These are phyloP conservation scores for Syrphus vitripennis DNA, from an alignment of 2,888 invertebrate species.

Conservation along the genomic window DNA sequence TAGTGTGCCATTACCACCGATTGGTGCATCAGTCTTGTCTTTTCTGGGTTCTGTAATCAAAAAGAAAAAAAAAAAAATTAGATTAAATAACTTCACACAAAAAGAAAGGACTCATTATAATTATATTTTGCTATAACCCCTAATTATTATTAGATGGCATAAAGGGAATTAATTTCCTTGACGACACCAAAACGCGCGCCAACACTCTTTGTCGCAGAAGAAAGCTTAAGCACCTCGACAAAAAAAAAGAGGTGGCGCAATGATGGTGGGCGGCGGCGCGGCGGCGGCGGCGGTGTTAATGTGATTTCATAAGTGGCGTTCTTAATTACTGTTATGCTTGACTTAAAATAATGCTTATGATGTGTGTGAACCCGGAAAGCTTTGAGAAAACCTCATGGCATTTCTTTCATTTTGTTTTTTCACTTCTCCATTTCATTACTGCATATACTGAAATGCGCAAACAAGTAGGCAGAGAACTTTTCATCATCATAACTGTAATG, in stretches of 20 bases:
- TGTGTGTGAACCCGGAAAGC: conserved; percentile 7
- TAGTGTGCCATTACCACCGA: conserved; percentile 84
- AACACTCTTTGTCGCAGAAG: background rate
- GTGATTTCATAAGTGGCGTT: conserved; percentile 21
- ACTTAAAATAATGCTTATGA: conserved; percentile 33
- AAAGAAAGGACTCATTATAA: background rate
- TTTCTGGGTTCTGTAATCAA: conserved; percentile 92
- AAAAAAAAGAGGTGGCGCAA: no score
- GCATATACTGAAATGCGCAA: background rate
- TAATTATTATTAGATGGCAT: conserved; percentile 6
- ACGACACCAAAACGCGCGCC: background rate
- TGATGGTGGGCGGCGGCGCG: background rate
- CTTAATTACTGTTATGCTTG: conserved; percentile 35
- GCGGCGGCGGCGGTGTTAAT: background rate
- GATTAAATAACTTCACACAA: background rate
- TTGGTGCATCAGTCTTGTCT: conserved; percentile 91
- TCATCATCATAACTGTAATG: background rate
- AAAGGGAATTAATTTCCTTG: conserved; percentile 16
- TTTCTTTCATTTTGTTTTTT: background rate
- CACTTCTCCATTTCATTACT: background rate
- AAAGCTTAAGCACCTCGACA: background rate
- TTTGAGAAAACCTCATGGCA: background rate
- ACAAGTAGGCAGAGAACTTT: background rate
- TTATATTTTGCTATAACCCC: background rate
- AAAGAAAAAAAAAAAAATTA: conserved; percentile 43